Conservation (phyloP, 2,113 vertebrate genomes). For the Siniperca knerii region DNA sequence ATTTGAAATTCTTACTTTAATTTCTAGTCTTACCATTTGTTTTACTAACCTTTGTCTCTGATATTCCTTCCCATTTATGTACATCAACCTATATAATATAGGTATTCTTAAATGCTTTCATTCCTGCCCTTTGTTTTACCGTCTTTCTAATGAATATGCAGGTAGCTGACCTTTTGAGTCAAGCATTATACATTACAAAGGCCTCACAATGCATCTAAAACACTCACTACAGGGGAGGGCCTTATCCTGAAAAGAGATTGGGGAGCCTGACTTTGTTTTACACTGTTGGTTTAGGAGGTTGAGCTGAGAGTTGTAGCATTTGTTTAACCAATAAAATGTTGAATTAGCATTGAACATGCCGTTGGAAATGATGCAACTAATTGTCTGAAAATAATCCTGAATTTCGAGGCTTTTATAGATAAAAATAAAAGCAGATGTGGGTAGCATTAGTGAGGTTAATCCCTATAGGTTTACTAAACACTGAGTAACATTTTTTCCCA, state of each 20-base stretch:
- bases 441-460: constrained; percentile 21
- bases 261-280: constrained; percentile 51
- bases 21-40: not conserved
- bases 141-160: constrained; percentile 65
- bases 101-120: constrained; percentile 33
- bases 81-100: constrained; percentile 18
- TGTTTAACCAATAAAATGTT: constrained; percentile 18
- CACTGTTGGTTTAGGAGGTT: constrained; percentile 42
- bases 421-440: not conserved
- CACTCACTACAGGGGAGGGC: constrained; percentile 46
- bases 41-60: not conserved
- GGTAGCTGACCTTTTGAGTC: constrained; percentile 52
- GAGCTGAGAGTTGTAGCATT: constrained; percentile 33
- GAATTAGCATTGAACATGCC: not conserved
- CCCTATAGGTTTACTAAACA: not conserved
- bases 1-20: not conserved
- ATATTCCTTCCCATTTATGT: constrained; percentile 12
- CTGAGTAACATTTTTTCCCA: not conserved
- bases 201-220: constrained; percentile 63
- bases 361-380: not conserved
- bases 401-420: constrained; percentile 11
- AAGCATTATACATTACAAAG: constrained; percentile 67
- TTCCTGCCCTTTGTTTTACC: constrained; percentile 56
- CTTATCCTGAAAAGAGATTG: constrained; percentile 38
- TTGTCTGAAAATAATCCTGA: constrained; percentile 3